A percentile compares a stretch with the other conserved stretches of the same genome.
Conservation (phyloP, 1,140 invertebrate genomes). For the Ctenoplectra terminalis region DNA sequence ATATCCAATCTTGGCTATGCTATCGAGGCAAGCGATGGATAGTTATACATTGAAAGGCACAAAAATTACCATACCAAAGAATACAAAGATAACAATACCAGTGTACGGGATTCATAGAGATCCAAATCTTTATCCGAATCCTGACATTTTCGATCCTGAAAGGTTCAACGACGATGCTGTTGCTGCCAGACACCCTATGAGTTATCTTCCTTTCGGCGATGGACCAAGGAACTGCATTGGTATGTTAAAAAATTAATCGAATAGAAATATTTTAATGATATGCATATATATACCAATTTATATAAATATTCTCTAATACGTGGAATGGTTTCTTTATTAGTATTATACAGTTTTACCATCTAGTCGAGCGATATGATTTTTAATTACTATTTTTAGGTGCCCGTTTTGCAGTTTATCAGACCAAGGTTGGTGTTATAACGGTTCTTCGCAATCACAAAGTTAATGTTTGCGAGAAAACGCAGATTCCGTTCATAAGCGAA, state of each 20-base stretch:
- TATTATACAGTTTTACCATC: too few relatives aligned
- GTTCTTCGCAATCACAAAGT: neutral
- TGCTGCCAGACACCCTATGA: constrained; percentile 77
- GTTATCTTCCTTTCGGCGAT: constrained; percentile 88
- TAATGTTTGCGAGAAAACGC: neutral
- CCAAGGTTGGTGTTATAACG: neutral
- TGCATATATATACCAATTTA: neutral
- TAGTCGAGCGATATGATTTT: neutral
- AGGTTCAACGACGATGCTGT: constrained; percentile 83
- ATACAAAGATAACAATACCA: constrained; percentile 79
- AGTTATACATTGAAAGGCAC: constrained; percentile 82
- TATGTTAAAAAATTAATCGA: constrained; percentile 72
- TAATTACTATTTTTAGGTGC: neutral
- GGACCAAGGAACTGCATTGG: constrained; percentile 90
- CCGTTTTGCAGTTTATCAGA: neutral
- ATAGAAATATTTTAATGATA: neutral
- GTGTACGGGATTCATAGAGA: constrained; percentile 85
- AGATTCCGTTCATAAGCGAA: neutral
- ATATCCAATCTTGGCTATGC: constrained; percentile 82
- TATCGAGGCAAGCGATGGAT: constrained; percentile 80
- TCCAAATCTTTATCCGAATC: constrained; percentile 84
- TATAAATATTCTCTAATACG: neutral
- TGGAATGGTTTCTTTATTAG: neutral
- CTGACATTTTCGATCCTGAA: constrained; percentile 85
- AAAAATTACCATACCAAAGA: constrained; percentile 78